Conservation (phyloP, 92 coral and sea anemone genomes). For the Diadumene lineata region DNA sequence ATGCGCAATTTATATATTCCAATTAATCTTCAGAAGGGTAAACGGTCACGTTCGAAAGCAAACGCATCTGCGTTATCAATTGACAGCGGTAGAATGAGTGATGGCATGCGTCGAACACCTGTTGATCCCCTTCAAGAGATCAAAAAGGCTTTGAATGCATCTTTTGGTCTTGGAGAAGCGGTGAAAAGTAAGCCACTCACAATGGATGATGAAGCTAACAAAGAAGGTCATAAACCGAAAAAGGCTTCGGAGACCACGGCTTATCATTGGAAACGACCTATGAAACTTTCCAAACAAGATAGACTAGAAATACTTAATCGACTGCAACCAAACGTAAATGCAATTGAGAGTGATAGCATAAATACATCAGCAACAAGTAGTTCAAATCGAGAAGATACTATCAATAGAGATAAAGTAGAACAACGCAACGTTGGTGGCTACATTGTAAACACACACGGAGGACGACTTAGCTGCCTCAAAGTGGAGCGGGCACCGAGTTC, state of each 20-base stretch:
- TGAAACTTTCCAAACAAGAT: conserved; percentile 29
- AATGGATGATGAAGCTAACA: not conserved
- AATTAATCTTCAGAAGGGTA: not conserved
- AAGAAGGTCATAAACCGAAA: not conserved
- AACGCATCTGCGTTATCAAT: conserved; percentile 33
- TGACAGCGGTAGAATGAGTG: not conserved
- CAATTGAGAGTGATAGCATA: not conserved
- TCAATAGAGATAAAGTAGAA: not conserved
- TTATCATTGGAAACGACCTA: conserved; percentile 23
- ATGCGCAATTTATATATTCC: not conserved
- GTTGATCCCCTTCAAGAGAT: not conserved
- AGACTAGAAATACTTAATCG: conserved; percentile 42
- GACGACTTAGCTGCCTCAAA: conserved; percentile 40
- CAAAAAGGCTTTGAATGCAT: not conserved
- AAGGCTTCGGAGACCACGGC: too few species aligned
- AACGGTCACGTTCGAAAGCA: conserved; percentile 24
- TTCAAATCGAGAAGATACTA: not conserved
- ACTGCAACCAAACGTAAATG: conserved; percentile 19
- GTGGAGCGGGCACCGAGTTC: conserved; percentile 29
- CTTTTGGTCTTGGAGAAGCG: conserved; percentile 1
- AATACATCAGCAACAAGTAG: not conserved
- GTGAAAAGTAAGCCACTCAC: not conserved
- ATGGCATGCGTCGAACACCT: not conserved
- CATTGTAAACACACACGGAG: conserved; percentile 34
- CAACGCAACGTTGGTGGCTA: conserved; percentile 11